Percentiles rank a stretch among this genome's conserved stretches.
Evolutionary conservation across 1,140 invertebrate genomes (phyloP).

Genomic region (Trichomalopsis sarcophagae): DNA sequence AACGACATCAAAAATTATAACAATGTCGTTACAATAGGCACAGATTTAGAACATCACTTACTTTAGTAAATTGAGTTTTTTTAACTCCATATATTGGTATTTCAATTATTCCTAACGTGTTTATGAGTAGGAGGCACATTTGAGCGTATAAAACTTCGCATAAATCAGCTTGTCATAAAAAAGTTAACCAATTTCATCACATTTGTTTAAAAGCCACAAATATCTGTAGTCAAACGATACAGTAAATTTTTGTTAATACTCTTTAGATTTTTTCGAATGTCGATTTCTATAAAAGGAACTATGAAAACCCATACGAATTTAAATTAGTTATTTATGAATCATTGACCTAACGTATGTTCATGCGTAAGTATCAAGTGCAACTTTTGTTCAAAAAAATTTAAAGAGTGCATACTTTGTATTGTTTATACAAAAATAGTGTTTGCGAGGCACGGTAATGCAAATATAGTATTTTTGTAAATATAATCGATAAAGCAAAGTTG

Average conservation of each 20-base stretch:
- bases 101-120: background rate
- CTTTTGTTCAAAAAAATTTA: conserved; percentile 26
- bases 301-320: background rate
- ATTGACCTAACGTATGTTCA: background rate
- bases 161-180: background rate
- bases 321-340: background rate
- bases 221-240: background rate
- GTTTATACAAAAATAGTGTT: conserved; percentile 20
- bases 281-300: background rate
- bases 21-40: background rate
- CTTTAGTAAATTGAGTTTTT: background rate
- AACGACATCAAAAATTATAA: background rate
- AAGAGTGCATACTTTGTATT: conserved; percentile 16
- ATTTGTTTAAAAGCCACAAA: background rate
- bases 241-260: background rate
- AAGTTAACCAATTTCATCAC: background rate
- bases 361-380: background rate
- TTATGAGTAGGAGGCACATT: background rate
- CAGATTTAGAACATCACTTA: background rate
- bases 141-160: background rate
- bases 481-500: background rate
- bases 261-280: background rate
- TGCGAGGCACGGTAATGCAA: background rate
- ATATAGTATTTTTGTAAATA: conserved; percentile 12
- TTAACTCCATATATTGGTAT: background rate